Evolutionary conservation across 2,888 invertebrate species (phyloP).

Genomic region (Drosophila yooni): DNA sequence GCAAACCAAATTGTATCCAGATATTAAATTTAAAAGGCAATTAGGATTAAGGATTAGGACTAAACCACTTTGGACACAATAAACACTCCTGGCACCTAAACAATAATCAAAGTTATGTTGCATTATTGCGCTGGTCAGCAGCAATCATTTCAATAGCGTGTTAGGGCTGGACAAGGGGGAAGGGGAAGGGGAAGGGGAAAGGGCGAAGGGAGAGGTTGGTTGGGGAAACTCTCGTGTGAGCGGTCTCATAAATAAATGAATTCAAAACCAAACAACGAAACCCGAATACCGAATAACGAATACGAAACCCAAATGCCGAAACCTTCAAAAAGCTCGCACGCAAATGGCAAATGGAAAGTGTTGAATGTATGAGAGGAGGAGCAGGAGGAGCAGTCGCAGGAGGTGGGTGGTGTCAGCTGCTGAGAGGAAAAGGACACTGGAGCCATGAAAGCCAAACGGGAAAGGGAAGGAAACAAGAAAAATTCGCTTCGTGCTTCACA

Average conservation of each 20-base stretch:
- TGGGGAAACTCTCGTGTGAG: constrained; percentile 11
- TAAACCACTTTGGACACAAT: background rate
- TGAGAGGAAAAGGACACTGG: background rate
- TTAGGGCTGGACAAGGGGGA: no score
- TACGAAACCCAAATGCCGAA: constrained; percentile 27
- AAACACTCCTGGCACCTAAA: background rate
- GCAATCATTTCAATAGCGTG: constrained; percentile 16
- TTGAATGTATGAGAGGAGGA: background rate
- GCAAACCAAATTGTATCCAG: background rate
- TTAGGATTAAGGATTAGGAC: constrained; percentile 11
- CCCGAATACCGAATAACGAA: constrained; percentile 7
- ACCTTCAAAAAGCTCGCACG: constrained; percentile 55
- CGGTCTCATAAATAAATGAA: constrained; percentile 53
- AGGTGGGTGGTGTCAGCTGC: background rate
- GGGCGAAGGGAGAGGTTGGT: background rate
- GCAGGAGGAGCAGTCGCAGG: background rate
- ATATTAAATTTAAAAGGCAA: constrained; percentile 1
- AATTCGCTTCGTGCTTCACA: constrained; percentile 25
- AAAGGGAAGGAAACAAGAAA: constrained; percentile 34
- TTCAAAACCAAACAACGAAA: constrained; percentile 21
- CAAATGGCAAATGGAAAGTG: constrained; percentile 33
- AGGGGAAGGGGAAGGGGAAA: background rate
- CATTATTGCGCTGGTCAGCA: constrained; percentile 23
- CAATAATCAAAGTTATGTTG: constrained; percentile 7
- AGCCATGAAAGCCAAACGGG: background rate